Evolutionary conservation across 2,888 invertebrate species (phyloP).

Genomic region (Drosophila atripex): DNA sequence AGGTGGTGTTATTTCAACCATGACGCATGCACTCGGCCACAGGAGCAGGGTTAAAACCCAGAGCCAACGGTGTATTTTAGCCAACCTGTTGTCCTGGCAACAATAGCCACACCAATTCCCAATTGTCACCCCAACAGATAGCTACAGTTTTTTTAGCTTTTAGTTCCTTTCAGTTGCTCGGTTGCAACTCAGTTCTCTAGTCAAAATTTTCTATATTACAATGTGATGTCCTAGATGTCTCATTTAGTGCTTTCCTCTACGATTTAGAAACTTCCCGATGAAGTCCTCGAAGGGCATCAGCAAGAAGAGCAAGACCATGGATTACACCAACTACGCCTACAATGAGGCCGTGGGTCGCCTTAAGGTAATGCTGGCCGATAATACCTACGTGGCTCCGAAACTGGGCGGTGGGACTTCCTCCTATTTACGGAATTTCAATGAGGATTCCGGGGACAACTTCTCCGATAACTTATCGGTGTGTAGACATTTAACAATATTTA

Average conservation of each 20-base stretch:
- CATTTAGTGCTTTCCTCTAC: slow-evolving; percentile 11
- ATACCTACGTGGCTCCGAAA: slow-evolving; percentile 86
- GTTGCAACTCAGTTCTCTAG: slow-evolving; percentile 51
- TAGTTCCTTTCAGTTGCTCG: slow-evolving; percentile 51
- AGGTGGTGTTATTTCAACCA: slow-evolving; percentile 44
- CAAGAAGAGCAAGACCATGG: slow-evolving; percentile 85
- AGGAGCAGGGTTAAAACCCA: slow-evolving; percentile 53
- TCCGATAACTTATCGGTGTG: slow-evolving; percentile 85
- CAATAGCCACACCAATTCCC: slow-evolving; percentile 36
- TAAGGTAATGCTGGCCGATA: slow-evolving; percentile 89
- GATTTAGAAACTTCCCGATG: slow-evolving; percentile 80
- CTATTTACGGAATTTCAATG: slow-evolving; percentile 81
- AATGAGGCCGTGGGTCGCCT: slow-evolving; percentile 92
- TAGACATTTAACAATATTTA: neutral
- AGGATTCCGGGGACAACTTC: slow-evolving; percentile 86
- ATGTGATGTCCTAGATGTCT: slow-evolving; percentile 61
- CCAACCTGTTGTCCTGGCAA: slow-evolving; percentile 69
- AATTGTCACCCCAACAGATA: slow-evolving; percentile 63
- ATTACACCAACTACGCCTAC: slow-evolving; percentile 93
- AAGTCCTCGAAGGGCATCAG: slow-evolving; percentile 81
- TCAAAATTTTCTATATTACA: slow-evolving; percentile 43
- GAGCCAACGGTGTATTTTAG: slow-evolving; percentile 60
- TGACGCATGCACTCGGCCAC: slow-evolving; percentile 50
- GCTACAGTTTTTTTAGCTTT: slow-evolving; percentile 47
- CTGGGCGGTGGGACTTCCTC: slow-evolving; percentile 53